Evolutionary conservation across 2,888 invertebrate species (phyloP).

Genomic region (Eutolmus rufibarbis): DNA sequence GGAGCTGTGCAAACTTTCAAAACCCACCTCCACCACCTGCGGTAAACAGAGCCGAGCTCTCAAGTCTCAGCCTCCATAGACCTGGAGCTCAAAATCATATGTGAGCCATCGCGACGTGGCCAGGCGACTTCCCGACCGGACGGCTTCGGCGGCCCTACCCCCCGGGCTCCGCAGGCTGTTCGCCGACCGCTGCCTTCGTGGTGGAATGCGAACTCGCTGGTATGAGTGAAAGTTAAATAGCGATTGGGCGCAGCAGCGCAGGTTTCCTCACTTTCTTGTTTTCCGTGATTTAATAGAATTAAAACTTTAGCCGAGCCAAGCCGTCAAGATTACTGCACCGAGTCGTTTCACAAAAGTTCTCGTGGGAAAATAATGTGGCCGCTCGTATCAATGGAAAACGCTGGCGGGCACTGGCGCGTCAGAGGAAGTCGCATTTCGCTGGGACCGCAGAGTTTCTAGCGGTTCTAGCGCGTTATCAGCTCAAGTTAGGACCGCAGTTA

Average conservation of each 20-base stretch:
- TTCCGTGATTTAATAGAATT: not conserved
- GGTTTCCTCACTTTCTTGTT: not conserved
- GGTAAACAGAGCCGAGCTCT: not conserved
- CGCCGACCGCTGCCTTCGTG: not conserved
- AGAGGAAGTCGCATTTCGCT: not conserved
- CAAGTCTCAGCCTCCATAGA: not conserved
- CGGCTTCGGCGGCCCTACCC: not conserved
- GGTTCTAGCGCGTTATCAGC: not conserved
- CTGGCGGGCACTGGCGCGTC: not conserved
- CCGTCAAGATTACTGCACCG: not conserved
- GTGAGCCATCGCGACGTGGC: not conserved
- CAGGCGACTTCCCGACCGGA: not conserved
- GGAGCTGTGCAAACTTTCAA: not conserved
- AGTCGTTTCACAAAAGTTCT: not conserved
- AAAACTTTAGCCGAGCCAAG: not conserved
- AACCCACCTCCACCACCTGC: not conserved
- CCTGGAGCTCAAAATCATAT: not conserved
- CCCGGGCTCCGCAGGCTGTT: not conserved
- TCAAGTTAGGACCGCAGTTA: not conserved
- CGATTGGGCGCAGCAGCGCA: not conserved
- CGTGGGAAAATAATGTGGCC: slow-evolving; percentile 13
- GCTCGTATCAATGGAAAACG: not conserved
- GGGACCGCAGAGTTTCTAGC: not conserved
- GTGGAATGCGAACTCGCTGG: not conserved
- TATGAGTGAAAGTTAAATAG: not conserved